These are phyloP conservation scores for Xanthorhoe designata DNA, from an alignment of 2,888 invertebrate species.

Conservation along the genomic window DNA sequence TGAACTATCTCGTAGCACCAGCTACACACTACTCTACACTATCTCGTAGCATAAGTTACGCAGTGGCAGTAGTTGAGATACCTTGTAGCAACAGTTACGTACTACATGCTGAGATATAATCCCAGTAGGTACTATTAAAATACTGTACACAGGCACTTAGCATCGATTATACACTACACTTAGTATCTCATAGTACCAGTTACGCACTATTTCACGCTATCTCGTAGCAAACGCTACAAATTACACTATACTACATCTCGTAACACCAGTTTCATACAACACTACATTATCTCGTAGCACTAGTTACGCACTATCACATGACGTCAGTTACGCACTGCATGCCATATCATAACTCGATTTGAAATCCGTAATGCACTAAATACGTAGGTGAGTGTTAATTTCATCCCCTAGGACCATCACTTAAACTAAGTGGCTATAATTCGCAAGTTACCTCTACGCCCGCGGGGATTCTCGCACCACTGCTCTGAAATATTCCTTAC, in stretches of 20 bases:
- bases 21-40: background rate
- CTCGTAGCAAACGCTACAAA: background rate
- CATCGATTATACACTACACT: background rate
- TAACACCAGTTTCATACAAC: background rate
- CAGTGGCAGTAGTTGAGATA: background rate
- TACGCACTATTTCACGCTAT: too few relatives aligned
- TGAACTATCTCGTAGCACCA: background rate
- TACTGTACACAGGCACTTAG: too few relatives aligned
- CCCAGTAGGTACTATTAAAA: too few relatives aligned
- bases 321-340: slow-evolving; percentile 4
- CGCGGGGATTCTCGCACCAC: slow-evolving; percentile 69
- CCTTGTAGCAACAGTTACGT: background rate
- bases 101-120: too few relatives aligned
- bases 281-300: background rate
- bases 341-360: background rate
- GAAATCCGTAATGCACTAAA: slow-evolving; percentile 4
- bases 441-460: slow-evolving; percentile 74
- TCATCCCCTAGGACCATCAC: slow-evolving; percentile 71
- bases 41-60: background rate
- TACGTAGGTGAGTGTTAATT: slow-evolving; percentile 14
- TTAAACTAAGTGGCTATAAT: slow-evolving; percentile 83
- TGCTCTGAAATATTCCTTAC: slow-evolving; percentile 72
- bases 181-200: background rate
- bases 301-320: background rate
- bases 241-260: background rate